phyloP scores from a whole-genome alignment of 2,888 invertebrate species.

The Eueremaeus valkanovi region DNA sequence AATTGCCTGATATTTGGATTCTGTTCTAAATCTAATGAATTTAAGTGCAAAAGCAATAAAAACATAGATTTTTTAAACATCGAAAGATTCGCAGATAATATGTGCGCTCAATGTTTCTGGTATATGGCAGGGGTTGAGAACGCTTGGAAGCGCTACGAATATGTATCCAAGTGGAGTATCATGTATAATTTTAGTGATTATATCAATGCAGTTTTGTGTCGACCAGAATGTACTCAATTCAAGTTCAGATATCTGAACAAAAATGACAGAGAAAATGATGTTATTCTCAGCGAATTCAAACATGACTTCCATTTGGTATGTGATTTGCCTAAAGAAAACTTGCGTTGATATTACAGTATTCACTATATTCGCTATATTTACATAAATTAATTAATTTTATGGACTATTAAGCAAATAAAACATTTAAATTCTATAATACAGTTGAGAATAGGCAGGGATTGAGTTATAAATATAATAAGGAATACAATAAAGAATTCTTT shows the following conservation, averaged over 20 bases:
- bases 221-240: slow-evolving; percentile 26
- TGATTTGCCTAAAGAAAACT: no score
- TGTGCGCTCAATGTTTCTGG: slow-evolving; percentile 43
- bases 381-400: no score
- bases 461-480: no score
- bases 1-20: background rate
- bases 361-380: no score
- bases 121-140: slow-evolving; percentile 40
- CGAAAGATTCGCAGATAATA: slow-evolving; percentile 39
- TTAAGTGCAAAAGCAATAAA: slow-evolving; percentile 38
- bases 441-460: no score
- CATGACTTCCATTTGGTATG: slow-evolving; percentile 38
- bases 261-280: slow-evolving; percentile 21
- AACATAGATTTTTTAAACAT: slow-evolving; percentile 35
- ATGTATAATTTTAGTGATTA: slow-evolving; percentile 36
- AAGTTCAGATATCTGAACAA: slow-evolving; percentile 18
- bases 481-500: no score
- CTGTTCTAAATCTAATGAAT: background rate
- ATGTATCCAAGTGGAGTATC: slow-evolving; percentile 37
- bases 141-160: slow-evolving; percentile 23
- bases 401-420: no score
- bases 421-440: no score
- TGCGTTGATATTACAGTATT: no score
- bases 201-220: slow-evolving; percentile 31
- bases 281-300: slow-evolving; percentile 37